Conservation (phyloP, 2,113 vertebrate species). For the Rhizomys pruinosus region DNA sequence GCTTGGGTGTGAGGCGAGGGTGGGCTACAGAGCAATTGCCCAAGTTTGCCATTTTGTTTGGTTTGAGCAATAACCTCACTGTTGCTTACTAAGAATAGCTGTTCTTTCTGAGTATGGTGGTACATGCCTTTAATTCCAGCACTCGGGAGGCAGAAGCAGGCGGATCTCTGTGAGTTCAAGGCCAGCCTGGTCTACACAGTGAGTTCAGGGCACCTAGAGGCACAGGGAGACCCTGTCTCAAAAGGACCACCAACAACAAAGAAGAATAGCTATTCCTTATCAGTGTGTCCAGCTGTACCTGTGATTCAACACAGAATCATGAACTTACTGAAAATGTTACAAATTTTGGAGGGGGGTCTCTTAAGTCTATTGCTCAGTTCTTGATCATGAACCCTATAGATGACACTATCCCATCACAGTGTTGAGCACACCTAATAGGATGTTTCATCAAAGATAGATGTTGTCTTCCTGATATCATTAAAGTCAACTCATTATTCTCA, state of each 20-base stretch:
- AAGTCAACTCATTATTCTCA: not conserved
- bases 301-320: not conserved
- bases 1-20: not conserved
- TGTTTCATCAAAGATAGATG: not conserved
- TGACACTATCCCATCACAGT: not conserved
- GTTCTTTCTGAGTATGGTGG: too few relatives aligned
- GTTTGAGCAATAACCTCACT: constrained; percentile 22
- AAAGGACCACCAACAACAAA: too few relatives aligned
- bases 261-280: not conserved
- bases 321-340: not conserved
- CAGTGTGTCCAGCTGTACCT: not conserved
- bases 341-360: not conserved
- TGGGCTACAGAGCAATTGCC: not conserved
- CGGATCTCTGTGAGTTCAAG: too few relatives aligned
- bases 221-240: too few relatives aligned
- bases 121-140: too few relatives aligned
- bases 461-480: not conserved
- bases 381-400: not conserved
- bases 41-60: not conserved
- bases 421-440: not conserved
- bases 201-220: too few relatives aligned
- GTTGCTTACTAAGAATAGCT: constrained; percentile 16
- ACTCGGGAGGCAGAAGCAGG: too few relatives aligned
- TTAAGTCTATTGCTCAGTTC: not conserved
- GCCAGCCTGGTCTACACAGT: too few relatives aligned